Conservation (phyloP, 2,888 invertebrate genomes). For the Caenorhabditis angaria region DNA sequence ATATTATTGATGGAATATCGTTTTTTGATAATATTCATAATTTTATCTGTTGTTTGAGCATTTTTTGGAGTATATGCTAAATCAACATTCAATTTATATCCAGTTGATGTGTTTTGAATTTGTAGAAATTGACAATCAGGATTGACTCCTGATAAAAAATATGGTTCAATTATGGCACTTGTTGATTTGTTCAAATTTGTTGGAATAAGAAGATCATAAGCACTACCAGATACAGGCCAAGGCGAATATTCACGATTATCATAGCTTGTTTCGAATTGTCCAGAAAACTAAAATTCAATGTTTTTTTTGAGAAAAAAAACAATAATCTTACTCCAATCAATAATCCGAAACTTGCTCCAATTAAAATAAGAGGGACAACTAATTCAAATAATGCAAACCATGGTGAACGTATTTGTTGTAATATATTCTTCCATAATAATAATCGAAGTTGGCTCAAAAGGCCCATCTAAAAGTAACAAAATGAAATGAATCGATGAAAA, state of each 20-base stretch:
- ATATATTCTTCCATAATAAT: constrained; percentile 66
- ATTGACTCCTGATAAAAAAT: constrained; percentile 11
- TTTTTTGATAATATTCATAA: constrained; percentile 41
- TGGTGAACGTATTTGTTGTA: constrained; percentile 55
- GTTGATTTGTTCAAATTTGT: constrained; percentile 31
- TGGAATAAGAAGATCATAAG: constrained; percentile 55
- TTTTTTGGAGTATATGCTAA: constrained; percentile 62
- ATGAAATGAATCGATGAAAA: too few species aligned
- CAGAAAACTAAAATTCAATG: constrained; percentile 51
- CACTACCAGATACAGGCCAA: constrained; percentile 58
- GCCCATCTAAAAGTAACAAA: constrained; percentile 40
- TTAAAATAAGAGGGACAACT: constrained; percentile 61
- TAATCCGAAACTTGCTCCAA: constrained; percentile 61
- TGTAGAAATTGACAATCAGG: constrained; percentile 1
- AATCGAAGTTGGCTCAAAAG: constrained; percentile 63
- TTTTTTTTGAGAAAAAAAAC: not conserved
- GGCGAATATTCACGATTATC: constrained; percentile 35
- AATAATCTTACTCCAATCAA: constrained; percentile 58
- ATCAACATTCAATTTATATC: constrained; percentile 25
- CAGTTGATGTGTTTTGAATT: not conserved
- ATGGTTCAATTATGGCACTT: constrained; percentile 46
- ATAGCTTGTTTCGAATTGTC: constrained; percentile 54
- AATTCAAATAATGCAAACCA: constrained; percentile 65
- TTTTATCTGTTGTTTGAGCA: constrained; percentile 29
- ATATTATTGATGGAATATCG: constrained; percentile 18